Evolutionary conservation across 1,140 invertebrate species (phyloP).

Genomic region (Nymphalis io): DNA sequence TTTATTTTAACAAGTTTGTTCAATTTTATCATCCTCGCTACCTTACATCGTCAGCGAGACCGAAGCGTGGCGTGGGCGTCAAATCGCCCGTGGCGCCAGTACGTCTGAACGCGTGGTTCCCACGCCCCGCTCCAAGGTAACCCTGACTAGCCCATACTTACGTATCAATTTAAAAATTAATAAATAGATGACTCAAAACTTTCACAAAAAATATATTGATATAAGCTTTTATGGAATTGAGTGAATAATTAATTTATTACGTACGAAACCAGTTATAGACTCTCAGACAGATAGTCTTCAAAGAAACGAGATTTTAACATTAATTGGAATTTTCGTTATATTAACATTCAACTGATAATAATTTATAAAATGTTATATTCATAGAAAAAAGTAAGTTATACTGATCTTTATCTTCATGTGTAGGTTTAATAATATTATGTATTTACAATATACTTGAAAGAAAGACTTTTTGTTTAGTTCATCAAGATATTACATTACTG

Average conservation of each 20-base stretch:
- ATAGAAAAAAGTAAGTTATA: neutral
- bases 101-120: constrained; percentile 60
- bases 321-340: neutral
- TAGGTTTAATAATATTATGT: too few species aligned
- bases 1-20: constrained; percentile 1
- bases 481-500: too few species aligned
- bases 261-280: constrained; percentile 38
- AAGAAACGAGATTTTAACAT: neutral
- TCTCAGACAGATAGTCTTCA: neutral
- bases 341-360: neutral
- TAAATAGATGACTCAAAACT: constrained; percentile 70
- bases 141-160: constrained; percentile 21
- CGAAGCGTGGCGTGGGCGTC: constrained; percentile 48
- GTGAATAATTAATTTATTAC: constrained; percentile 58
- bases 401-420: too few species aligned
- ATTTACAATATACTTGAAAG: too few species aligned
- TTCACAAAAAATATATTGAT: constrained; percentile 64
- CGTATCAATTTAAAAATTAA: constrained; percentile 59
- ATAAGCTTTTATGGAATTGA: constrained; percentile 63
- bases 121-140: constrained; percentile 49
- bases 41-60: neutral
- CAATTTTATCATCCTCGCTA: neutral
- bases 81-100: constrained; percentile 68
- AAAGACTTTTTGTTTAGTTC: too few species aligned
- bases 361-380: neutral